phyloP scores from a whole-genome alignment of 64 coral and sea anemone species.

The Stylophora pistillata region DNA sequence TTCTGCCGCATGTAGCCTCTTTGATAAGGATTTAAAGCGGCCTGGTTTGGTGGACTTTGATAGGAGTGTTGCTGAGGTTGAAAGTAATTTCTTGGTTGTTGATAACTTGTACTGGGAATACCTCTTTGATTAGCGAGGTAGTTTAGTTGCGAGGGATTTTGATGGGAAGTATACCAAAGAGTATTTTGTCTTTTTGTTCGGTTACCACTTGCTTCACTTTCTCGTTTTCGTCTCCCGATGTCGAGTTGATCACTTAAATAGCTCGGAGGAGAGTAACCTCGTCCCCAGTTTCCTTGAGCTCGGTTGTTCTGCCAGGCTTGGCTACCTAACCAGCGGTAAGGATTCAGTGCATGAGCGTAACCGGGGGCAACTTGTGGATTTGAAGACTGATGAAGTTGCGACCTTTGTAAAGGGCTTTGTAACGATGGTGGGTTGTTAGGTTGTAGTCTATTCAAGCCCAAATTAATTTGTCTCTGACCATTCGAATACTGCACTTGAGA shows the following conservation, averaged over 20 bases:
- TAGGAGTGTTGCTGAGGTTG: neutral
- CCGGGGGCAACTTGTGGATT: constrained; percentile 2
- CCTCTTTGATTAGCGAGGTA: neutral
- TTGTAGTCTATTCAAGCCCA: neutral
- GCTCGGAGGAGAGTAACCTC: constrained; percentile 18
- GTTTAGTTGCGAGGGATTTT: neutral
- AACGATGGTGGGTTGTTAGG: neutral
- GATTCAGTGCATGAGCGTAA: neutral
- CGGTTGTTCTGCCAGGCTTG: constrained; percentile 18
- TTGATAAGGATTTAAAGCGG: neutral
- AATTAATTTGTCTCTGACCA: neutral
- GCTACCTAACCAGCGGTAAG: constrained; percentile 11
- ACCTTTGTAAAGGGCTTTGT: neutral
- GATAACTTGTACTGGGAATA: neutral
- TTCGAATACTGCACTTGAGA: neutral
- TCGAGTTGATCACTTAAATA: constrained; percentile 21
- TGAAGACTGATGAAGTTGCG: neutral
- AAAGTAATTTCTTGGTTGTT: constrained; percentile 16
- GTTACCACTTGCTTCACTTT: neutral
- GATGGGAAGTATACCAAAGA: neutral
- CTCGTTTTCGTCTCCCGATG: neutral
- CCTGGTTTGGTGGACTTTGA: neutral
- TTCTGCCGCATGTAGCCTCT: neutral
- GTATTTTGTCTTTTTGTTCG: neutral
- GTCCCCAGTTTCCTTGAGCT: constrained; percentile 1